Evolutionary conservation across 2,888 invertebrate genomes (phyloP), one percentile per base, ranked within the genome.

Genomic region (Sialis fuliginosa): DNA sequence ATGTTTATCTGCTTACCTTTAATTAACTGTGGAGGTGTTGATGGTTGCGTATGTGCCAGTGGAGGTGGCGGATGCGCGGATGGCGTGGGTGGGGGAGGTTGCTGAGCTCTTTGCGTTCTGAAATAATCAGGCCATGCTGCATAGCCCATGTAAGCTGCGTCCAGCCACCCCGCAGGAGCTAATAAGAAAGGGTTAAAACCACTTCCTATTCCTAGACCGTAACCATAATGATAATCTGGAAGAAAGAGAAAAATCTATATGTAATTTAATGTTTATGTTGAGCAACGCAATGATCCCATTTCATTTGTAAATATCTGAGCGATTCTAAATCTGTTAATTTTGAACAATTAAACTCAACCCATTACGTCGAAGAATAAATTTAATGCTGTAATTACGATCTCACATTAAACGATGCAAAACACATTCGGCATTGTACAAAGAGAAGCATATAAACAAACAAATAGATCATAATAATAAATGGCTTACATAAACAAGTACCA

Each of bases 121-220:
- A 84, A 79, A 61, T 83, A 84, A 59, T 85, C 84, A 6, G 75
- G 73, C 65, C 71, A 69, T 1, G 70, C 73, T 1, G 70, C 73
- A 62, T 86, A 86, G 56, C 79, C 78, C 65, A 87, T 75, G 62
- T 86, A 87, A 5, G 85, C 81, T 2, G 85, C 81, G 59, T 91
- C 90, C 54, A 90, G 65, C 84, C 89, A 88, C 34, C 82, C 81
- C 30, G 39, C 39, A 1, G 87, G 82, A 58, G 84, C 85, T 48
- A 89, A 66, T 51, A 90, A 70, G 63, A 86, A 83, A 2, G 83
- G 84, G 57, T 79, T 81, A 62, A 84, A 83, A 22, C 76, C 76
- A 39, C 79, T 54, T 46, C 72, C 71, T 39, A 66, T 55, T 10
- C 70, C 70, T 6, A 74, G 63, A 33, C 69, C 70, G 62, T 84